These are phyloP conservation scores for Serilophus lunatus DNA, from an alignment of 2,113 vertebrate species.

Conservation along the genomic window DNA sequence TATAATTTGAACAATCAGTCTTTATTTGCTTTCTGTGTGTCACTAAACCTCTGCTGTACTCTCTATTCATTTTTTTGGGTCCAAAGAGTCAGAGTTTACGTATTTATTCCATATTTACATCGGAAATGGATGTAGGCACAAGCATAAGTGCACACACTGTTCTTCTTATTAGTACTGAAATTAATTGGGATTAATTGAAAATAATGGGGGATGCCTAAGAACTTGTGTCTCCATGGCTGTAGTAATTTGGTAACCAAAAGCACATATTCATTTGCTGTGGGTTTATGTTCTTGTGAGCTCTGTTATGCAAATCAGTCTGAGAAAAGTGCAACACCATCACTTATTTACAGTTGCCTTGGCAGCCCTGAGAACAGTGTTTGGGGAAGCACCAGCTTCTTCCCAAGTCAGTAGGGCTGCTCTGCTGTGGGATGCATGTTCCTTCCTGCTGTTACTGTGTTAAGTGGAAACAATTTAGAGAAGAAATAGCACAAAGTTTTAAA, in stretches of 20 bases:
- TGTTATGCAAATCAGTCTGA: neutral
- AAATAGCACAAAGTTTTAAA: neutral
- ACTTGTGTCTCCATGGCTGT: neutral
- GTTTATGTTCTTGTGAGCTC: neutral
- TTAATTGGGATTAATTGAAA: neutral
- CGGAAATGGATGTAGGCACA: neutral
- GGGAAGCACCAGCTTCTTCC: neutral
- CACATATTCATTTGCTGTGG: neutral
- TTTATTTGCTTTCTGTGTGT: neutral
- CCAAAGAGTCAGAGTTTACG: neutral
- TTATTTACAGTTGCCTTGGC: constrained; percentile 7
- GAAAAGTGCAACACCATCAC: neutral
- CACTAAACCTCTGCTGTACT: neutral
- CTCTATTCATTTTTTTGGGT: neutral
- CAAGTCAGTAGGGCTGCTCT: neutral
- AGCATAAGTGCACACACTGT: neutral
- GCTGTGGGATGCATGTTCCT: neutral
- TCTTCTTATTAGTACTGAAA: neutral
- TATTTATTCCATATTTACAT: neutral
- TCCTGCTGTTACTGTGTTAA: neutral
- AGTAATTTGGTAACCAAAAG: neutral
- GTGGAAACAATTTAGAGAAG: neutral
- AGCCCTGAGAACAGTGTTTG: neutral
- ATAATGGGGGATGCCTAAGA: neutral
- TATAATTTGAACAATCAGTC: neutral